phyloP scores from a whole-genome alignment of 2,797 vertebrate species.

The Oophaga sylvatica region DNA sequence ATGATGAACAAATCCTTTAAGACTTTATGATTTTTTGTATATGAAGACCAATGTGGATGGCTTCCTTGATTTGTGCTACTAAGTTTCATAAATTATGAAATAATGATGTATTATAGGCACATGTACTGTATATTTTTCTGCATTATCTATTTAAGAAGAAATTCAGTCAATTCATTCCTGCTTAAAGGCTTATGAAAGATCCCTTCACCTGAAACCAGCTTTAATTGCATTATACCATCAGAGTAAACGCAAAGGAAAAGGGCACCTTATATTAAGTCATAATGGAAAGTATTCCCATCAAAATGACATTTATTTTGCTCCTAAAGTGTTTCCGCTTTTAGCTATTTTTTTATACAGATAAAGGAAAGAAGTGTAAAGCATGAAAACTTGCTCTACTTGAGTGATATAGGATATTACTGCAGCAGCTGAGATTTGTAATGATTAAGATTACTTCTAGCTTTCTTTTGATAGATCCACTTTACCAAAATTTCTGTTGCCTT shows the following conservation, averaged over 20 bases:
- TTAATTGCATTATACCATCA: conserved; percentile 38
- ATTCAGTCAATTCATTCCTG: background rate
- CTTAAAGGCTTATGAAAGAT: background rate
- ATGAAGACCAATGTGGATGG: background rate
- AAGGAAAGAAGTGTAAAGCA: background rate
- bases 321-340: conserved; percentile 27
- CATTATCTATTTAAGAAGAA: conserved; percentile 7
- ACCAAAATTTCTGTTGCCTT: conserved; percentile 53
- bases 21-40: background rate
- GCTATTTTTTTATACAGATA: conserved; percentile 4
- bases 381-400: background rate
- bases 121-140: background rate
- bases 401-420: background rate
- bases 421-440: background rate
- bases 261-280: conserved; percentile 37
- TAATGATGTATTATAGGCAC: background rate
- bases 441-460: conserved; percentile 48
- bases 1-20: background rate
- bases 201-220: conserved; percentile 28
- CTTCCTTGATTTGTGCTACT: background rate
- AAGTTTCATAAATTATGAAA: background rate
- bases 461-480: conserved; percentile 25
- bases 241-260: conserved; percentile 31
- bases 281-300: conserved; percentile 43
- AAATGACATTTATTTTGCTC: conserved; percentile 45